phyloP scores from a whole-genome alignment of 2,113 vertebrate species.

The Gopherus flavomarginatus region DNA sequence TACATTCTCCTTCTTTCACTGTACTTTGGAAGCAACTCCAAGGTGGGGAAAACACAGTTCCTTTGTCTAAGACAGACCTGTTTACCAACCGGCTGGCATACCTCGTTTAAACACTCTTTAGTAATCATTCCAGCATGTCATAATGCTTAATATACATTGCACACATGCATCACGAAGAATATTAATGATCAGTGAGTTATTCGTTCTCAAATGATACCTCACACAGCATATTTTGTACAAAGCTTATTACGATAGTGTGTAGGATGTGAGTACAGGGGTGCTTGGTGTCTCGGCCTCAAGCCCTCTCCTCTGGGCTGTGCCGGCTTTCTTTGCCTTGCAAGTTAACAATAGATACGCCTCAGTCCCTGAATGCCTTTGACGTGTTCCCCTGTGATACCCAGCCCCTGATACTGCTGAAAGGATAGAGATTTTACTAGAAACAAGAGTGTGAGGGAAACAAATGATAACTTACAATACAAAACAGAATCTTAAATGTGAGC shows the following conservation, averaged over 20 bases:
- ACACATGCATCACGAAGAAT: background rate
- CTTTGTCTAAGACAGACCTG: background rate
- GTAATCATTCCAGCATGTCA: background rate
- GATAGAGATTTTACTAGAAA: background rate
- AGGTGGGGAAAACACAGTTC: too few species aligned
- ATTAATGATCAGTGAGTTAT: background rate
- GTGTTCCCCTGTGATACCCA: background rate
- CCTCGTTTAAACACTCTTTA: background rate
- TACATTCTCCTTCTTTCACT: background rate
- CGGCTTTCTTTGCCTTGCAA: background rate
- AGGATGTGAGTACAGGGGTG: background rate
- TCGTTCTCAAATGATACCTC: background rate
- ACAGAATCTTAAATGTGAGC: too few species aligned
- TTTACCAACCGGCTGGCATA: background rate
- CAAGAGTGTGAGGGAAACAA: background rate
- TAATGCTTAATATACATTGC: background rate
- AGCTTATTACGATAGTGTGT: background rate
- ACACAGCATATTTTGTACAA: background rate
- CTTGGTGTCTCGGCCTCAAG: background rate
- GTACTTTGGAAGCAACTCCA: background rate
- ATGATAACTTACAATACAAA: background rate
- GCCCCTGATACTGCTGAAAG: background rate
- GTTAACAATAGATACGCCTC: background rate
- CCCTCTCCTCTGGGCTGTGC: background rate
- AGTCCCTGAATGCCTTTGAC: background rate